Conservation (phyloP, 2,797 vertebrate species). For the Phalloptychus januarius region DNA sequence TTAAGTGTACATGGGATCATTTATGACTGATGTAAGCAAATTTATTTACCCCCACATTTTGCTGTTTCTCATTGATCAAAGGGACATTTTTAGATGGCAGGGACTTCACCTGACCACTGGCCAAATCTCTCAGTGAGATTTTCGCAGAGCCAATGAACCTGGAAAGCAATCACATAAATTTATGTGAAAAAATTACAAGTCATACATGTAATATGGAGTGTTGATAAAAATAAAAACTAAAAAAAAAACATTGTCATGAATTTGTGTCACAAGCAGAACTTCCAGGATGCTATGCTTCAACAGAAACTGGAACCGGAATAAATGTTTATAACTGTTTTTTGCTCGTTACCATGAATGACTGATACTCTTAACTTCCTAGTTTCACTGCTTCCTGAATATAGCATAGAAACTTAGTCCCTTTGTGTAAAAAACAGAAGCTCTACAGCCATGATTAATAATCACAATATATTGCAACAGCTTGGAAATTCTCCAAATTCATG, state of each 20-base stretch:
- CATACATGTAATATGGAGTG: background rate
- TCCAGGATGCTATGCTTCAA: background rate
- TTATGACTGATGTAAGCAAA: background rate
- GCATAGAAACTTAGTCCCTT: background rate
- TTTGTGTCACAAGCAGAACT: background rate
- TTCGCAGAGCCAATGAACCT: slow-evolving; percentile 92
- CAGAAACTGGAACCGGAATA: background rate
- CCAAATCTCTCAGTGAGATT: slow-evolving; percentile 86
- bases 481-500: slow-evolving; percentile 11
- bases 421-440: slow-evolving; percentile 22
- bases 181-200: background rate
- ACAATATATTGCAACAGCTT: slow-evolving; percentile 29
- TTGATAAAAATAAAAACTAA: too few relatives aligned
- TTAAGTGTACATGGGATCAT: background rate
- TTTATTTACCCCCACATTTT: slow-evolving; percentile 86
- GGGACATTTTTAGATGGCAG: slow-evolving; percentile 86
- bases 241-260: background rate
- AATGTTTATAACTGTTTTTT: background rate
- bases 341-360: background rate
- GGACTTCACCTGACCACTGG: slow-evolving; percentile 85
- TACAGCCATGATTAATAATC: slow-evolving; percentile 32
- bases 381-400: slow-evolving; percentile 52
- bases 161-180: slow-evolving; percentile 58
- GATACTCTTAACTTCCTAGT: slow-evolving; percentile 54
- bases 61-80: slow-evolving; percentile 88